phyloP scores from a whole-genome alignment of 2,888 invertebrate species.

The Agonopterix subpropinquella region DNA sequence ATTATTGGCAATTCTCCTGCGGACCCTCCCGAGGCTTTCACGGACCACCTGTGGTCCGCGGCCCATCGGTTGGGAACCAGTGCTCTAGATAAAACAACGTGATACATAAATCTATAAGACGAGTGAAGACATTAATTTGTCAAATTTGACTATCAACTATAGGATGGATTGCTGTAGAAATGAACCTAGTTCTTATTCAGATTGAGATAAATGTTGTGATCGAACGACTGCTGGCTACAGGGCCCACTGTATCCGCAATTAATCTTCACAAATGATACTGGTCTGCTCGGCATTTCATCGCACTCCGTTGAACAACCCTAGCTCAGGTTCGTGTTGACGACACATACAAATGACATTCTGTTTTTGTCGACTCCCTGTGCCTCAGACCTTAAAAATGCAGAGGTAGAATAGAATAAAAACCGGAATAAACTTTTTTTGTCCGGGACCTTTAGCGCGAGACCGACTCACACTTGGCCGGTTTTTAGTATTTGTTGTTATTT shows the following conservation, averaged over 20 bases:
- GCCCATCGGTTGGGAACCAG: no score
- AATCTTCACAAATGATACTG: slow-evolving; percentile 15
- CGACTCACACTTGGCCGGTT: no score
- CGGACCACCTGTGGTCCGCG: no score
- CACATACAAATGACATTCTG: slow-evolving; percentile 14
- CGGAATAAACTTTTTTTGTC: no score
- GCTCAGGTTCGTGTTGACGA: neutral
- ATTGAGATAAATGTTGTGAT: slow-evolving; percentile 24
- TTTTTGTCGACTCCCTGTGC: neutral
- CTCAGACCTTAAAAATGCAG: neutral
- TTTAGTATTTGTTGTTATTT: no score
- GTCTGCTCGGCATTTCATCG: slow-evolving; percentile 11
- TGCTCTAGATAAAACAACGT: no score
- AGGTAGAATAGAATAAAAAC: neutral
- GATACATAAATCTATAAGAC: neutral
- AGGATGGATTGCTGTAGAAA: slow-evolving; percentile 6
- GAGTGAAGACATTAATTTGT: neutral
- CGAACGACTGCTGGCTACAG: slow-evolving; percentile 14
- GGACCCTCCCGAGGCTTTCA: no score
- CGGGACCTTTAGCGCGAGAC: no score
- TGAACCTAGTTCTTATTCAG: neutral
- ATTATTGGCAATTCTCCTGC: no score
- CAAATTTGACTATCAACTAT: neutral
- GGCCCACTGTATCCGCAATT: slow-evolving; percentile 11
- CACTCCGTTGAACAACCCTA: slow-evolving; percentile 6